These are phyloP conservation scores for Pteronura brasiliensis DNA, from an alignment of 2,113 vertebrate genomes.

Conservation along the genomic window DNA sequence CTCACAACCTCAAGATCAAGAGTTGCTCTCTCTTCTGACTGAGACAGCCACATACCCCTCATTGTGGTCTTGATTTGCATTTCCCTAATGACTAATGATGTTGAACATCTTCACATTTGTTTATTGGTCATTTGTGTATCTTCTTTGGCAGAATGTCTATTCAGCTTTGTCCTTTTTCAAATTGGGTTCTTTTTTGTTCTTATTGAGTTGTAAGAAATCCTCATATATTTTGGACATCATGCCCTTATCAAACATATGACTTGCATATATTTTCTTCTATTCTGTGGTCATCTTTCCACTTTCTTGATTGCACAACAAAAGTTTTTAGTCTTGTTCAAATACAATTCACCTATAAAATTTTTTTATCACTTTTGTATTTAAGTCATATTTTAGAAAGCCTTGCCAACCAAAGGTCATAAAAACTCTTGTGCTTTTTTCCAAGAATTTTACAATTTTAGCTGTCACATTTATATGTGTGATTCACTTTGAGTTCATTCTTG, in stretches of 20 bases:
- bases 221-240: not conserved
- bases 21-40: not conserved
- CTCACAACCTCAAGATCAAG: not conserved
- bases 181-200: no score
- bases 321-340: not conserved
- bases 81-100: not conserved
- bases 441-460: not conserved
- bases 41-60: not conserved
- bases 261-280: not conserved
- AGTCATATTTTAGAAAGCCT: not conserved
- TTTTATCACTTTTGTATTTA: not conserved
- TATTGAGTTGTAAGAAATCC: not conserved
- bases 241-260: not conserved
- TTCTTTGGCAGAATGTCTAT: not conserved
- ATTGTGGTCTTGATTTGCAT: not conserved
- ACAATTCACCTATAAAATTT: not conserved
- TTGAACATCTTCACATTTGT: not conserved
- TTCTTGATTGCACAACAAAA: not conserved
- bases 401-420: not conserved
- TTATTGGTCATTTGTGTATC: not conserved
- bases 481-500: not conserved
- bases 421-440: not conserved
- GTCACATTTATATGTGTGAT: not conserved
- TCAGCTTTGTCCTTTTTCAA: not conserved
- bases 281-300: not conserved